A percentile compares a stretch with the other conserved stretches of the same genome.
phyloP scores from a whole-genome alignment of 1,140 invertebrate species.

The Aphelenchoides fujianensis region DNA sequence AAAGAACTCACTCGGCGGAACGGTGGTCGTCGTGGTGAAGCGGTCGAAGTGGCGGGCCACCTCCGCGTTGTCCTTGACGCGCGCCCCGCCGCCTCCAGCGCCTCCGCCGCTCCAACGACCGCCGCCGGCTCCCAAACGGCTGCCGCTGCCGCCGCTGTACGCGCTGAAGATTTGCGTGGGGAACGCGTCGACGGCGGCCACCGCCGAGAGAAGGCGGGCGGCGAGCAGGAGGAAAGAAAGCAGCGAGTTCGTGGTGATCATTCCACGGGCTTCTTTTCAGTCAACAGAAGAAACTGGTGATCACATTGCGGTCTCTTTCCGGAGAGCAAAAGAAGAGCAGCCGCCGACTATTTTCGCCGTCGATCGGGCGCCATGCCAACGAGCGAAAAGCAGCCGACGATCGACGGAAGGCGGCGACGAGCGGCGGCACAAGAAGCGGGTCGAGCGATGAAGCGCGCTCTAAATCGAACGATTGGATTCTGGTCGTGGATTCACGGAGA shows the following conservation, averaged over 20 bases:
- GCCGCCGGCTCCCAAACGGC: background rate
- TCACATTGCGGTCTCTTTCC: background rate
- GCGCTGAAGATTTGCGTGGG: background rate
- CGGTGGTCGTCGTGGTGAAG: background rate
- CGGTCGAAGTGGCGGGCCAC: background rate
- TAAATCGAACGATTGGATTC: background rate
- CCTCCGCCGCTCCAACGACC: background rate
- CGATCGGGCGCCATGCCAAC: background rate
- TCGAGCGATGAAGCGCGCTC: background rate
- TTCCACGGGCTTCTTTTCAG: too few species aligned
- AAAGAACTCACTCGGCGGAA: background rate
- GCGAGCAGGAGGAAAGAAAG: background rate
- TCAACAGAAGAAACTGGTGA: too few species aligned
- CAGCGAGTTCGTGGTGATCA: background rate
- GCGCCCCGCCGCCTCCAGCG: background rate
- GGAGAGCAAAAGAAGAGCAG: background rate
- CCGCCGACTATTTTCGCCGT: background rate
- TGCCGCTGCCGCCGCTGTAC: too few species aligned
- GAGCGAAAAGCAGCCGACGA: background rate
- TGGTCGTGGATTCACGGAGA: too few species aligned
- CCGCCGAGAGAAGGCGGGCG: too few species aligned
- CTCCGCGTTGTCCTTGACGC: background rate
- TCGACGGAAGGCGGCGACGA: background rate
- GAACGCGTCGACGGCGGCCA: background rate
- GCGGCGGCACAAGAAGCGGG: background rate